Evolutionary conservation across 2,113 vertebrate species (phyloP), one percentile per base, ranked within the genome.

Genomic region (Mugil cephalus): DNA sequence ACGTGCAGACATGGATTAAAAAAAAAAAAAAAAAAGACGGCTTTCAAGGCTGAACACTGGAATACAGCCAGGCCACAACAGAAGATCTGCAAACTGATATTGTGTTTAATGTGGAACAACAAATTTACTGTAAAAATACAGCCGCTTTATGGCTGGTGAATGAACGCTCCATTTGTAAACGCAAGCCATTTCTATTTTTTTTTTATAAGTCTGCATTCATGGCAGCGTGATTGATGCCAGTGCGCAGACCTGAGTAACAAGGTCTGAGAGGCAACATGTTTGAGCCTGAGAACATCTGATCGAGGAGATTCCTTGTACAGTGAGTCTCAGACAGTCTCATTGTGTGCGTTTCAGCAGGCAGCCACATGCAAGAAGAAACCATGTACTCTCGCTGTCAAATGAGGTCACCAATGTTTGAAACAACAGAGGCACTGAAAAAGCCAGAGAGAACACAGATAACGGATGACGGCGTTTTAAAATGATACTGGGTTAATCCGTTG

Each of bases 401-500:
- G n/a, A 80, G 55, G 39, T 72, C 75, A 19, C 10, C 5, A 4
- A 10, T 9, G 8, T 52, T 10, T 40, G 13, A 18, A 24, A 56
- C 35, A 53, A 48, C 6, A 50, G 7, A 63, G 15, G 38, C 10
- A 50, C 9, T 19, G 74, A 34, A 55, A 74, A 64, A 9, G 17
- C 21, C 34, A 0, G 3, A 15, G 1, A 42, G 48, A 56, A 8
- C 10, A 34, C 52, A 69, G 62, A 66, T 19, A 64, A 48, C 14
- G 2, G 34, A 78, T 24, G 40, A 55, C 14, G 14, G 35, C 1
- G 1, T 69, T 64, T 54, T 59, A 55, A 56, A 69, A 54, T 34
- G 34, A 48, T 13, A 18, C 30, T 9, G 10, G 59, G 46, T 59
- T 73, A 63, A 79, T 83, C 70, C 14, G 11, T 10, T 39, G 50